These are phyloP conservation scores for Nothoprocta pentlandii DNA, from an alignment of 2,113 vertebrate genomes.

Conservation along the genomic window DNA sequence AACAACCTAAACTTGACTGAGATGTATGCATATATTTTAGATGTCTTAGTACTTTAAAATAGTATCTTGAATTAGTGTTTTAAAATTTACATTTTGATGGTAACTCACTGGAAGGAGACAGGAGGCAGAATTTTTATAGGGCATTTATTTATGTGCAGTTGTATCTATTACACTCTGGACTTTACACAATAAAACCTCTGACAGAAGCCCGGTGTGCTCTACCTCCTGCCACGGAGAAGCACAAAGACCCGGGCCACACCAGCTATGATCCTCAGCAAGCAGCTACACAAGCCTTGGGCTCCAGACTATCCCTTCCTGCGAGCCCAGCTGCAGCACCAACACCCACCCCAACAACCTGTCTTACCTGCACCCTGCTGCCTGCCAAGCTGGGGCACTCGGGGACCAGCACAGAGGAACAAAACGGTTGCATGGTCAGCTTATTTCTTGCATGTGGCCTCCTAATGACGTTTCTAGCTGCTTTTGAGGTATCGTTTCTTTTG, in stretches of 20 bases:
- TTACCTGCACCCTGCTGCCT: background rate
- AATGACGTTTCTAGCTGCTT: background rate
- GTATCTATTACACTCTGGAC: background rate
- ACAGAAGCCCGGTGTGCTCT: background rate
- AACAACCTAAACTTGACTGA: background rate
- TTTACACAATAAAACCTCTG: background rate
- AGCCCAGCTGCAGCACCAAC: background rate
- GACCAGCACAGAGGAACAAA: background rate
- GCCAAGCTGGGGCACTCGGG: background rate
- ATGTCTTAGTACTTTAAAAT: background rate
- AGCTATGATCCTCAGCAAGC: background rate
- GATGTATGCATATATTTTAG: background rate
- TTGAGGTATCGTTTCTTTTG: background rate
- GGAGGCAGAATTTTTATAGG: background rate
- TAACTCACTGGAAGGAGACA: background rate
- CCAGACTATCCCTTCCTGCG: background rate
- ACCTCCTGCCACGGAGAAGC: background rate
- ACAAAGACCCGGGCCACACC: background rate
- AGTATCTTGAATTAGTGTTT: background rate
- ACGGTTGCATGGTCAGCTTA: background rate
- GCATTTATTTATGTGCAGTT: background rate
- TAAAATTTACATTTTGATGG: background rate
- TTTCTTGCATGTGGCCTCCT: background rate
- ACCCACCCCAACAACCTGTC: accelerated
- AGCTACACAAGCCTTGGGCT: background rate